These are phyloP conservation scores for Enteromius anoplus DNA, from an alignment of 2,797 vertebrate genomes.

Conservation along the genomic window DNA sequence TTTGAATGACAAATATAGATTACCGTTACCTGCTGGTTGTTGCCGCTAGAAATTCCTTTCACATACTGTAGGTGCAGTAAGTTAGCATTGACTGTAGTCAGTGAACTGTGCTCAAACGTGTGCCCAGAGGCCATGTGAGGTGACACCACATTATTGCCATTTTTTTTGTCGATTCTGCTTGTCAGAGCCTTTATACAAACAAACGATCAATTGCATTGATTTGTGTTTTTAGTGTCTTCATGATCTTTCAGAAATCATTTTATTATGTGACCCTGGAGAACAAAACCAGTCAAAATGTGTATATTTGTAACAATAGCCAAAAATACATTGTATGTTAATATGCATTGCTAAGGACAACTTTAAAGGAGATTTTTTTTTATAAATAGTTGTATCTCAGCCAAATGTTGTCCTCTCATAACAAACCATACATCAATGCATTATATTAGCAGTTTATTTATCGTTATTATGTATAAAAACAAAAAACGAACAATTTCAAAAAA, in stretches of 20 bases:
- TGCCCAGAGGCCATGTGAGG: neutral
- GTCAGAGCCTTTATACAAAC: neutral
- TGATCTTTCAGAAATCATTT: neutral
- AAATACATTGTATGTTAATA: too few relatives aligned
- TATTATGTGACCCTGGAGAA: neutral
- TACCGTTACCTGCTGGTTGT: neutral
- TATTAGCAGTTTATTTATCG: too few relatives aligned
- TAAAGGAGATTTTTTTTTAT: too few relatives aligned
- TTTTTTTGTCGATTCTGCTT: neutral
- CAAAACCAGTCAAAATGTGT: too few relatives aligned
- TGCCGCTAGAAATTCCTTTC: neutral
- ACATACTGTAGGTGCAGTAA: neutral
- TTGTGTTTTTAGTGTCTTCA: neutral
- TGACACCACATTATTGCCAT: neutral
- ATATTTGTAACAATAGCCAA: too few relatives aligned
- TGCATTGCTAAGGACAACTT: too few relatives aligned
- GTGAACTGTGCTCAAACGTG: neutral
- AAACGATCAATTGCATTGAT: neutral
- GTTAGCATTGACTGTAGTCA: neutral
- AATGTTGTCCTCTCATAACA: too few relatives aligned
- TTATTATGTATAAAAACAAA: too few relatives aligned
- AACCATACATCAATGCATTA: too few relatives aligned
- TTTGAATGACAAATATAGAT: neutral
- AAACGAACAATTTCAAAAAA: too few relatives aligned
- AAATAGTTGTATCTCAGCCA: too few relatives aligned